Evolutionary conservation across 2,888 invertebrate genomes (phyloP), one percentile per base, ranked within the genome.

Genomic region (Pandemis cinnamomeana): DNA sequence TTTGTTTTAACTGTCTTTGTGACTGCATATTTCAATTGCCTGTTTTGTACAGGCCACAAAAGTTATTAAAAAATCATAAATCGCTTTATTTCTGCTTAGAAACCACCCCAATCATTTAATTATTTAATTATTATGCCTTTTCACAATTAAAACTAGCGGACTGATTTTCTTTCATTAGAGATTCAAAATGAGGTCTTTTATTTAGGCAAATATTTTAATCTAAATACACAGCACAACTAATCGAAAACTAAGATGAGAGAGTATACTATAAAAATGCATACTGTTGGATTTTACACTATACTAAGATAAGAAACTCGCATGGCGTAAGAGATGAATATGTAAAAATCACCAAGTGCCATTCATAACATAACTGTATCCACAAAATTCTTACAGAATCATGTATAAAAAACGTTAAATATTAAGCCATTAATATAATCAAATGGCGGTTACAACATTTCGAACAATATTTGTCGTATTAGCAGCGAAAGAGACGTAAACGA

Each of bases 161-260:
- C 93, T 92, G 93, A 86, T 89, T 89, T 86, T 86, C 82, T 84
- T 81, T 88, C 81, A 84, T 81, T 88, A 85, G 93, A 92, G 92
- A 92, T 84, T 91, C 88, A 86, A 86, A 88, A 86, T 88, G 91
- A 91, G 89, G 90, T 89, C 81, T 86, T 87, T 84, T 85, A 83
- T 82, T 82, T 82, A 88, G 86, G 86, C 87, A 86, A 84, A 89
- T 84, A 81, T 86, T 74, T 48, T 89, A 90, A 77, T 84, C 92
- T 93, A 93, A 92, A 88, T 93, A 93, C 93, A 93, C 93, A 90
- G 93, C 93, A 93, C 93, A 91, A 91, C 92, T 93, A 93, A 92
- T 88, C 84, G 83, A 89, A 87, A 92, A 91, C 91, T 91, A 91
- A 89, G 80, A 82, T 86, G 86, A 89, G 88, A 90, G 89, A 90